Percentiles rank a stretch among this genome's conserved stretches.
Conservation (phyloP, 2,888 invertebrate species). For the Orchesella flavescens region DNA sequence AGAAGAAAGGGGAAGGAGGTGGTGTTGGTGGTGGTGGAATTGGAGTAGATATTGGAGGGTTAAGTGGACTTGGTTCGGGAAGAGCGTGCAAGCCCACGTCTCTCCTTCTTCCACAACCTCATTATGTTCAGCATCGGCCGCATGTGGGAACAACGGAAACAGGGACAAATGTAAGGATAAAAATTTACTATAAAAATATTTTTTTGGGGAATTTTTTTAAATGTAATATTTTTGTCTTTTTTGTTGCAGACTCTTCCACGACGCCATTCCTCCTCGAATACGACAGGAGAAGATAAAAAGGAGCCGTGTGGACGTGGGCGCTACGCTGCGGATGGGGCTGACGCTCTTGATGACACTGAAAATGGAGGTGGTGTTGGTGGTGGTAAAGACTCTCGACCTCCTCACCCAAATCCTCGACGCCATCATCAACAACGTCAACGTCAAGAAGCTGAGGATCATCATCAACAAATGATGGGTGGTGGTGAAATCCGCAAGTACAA, state of each 20-base stretch:
- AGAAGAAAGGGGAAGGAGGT: constrained; percentile 16
- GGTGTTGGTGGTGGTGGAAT: too few relatives aligned
- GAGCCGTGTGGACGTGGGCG: background rate
- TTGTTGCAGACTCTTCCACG: constrained; percentile 43
- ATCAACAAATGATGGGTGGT: background rate
- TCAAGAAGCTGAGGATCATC: background rate
- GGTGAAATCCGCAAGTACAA: constrained; percentile 55
- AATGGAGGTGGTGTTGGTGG: too few relatives aligned
- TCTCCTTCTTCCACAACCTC: constrained; percentile 18
- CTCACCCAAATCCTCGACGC: background rate
- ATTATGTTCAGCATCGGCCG: background rate
- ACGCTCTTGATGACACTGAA: background rate
- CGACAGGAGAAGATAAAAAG: constrained; percentile 17
- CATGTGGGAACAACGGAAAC: constrained; percentile 16
- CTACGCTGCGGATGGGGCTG: constrained; percentile 45
- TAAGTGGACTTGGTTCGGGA: background rate
- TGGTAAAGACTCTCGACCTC: background rate
- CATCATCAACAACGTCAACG: constrained; percentile 10
- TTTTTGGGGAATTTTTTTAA: background rate
- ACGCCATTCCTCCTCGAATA: constrained; percentile 40
- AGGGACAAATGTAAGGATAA: constrained; percentile 38
- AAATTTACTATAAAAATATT: background rate
- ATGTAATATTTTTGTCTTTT: background rate
- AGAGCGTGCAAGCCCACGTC: constrained; percentile 11
- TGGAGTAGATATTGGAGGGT: background rate